Evolutionary conservation across 1,140 invertebrate genomes (phyloP), one percentile per base, ranked within the genome.

Genomic region (Anthonomus grandis): DNA sequence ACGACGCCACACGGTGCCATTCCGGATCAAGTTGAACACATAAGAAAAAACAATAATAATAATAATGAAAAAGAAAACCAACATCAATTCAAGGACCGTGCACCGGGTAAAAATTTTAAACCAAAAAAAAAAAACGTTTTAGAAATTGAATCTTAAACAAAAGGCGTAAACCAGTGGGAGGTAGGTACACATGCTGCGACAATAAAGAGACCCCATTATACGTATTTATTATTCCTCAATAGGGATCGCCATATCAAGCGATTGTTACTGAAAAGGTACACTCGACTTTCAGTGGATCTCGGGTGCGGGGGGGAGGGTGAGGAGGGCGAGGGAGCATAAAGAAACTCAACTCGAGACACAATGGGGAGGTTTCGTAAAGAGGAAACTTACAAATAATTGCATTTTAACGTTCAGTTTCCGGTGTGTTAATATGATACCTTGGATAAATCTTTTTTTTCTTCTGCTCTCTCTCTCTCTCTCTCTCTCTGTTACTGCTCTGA

Each of bases 191-290:
- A 69, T 66, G 66, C 64, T 63, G 64, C 39, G 67, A 68, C 65
- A 65, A 65, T 63, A 62, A 64, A 53, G 51, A 31, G 59, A 46
- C 49, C n/a, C 63, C 55, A 69, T 69, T 69, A 65, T 69, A n/a
- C n/a, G n/a, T n/a, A 60, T 64, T 60, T 57, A 69, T 69, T 64
- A 62, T 61, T 62, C 34, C 54, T 69, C 63, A 65, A 69, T 69
- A 58, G 67, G 65, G 65, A 67, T 67, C 65, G 61, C 64, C 63
- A 62, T 67, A 66, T 69, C 63, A 60, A 54, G 60, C 64, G 63
- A 59, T 70, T 68, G 66, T 65, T 64, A 68, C 68, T 70, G 68
- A 68, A 70, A 70, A 70, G 68, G 68, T 70, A 70, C 64, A 68
- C 68, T 70, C 68, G 68, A 70, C 68, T 68, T 68, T 52, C 60